Evolutionary conservation across 92 coral and sea anemone species (phyloP), one percentile per base, ranked within the genome.

Genomic region (Siderastrea siderea): DNA sequence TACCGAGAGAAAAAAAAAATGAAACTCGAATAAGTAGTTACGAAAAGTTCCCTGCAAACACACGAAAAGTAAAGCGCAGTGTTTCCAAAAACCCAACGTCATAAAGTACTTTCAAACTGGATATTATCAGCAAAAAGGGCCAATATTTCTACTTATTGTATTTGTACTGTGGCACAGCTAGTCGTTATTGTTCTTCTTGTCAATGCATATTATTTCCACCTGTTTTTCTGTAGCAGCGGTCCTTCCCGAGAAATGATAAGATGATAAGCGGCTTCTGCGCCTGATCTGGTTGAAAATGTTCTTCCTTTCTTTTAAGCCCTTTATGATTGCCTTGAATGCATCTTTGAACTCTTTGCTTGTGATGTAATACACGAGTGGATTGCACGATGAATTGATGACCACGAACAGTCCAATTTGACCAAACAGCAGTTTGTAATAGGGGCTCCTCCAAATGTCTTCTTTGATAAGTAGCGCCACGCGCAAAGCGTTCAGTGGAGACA

Each of bases 301-400:
- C 48, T 74, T 45, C 74, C 19, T 84, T 53, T 50, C 17, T 72
- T 44, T 26, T 53, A 84, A 7, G 13, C 45, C 16, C 50, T 14
- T 16, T 13, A 84, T 51, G 60, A 84, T 51, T 60, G 44, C 66
- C 55, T 79, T 85, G 63, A 85, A 78, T 17, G 90, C 93, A 43
- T 79, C 84, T 53, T 87, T 73, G 78, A 94, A 94, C 68, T 94
- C 98, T 72, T 81, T 87, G 59, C 98, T 94, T 44, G 88, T 89
- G 79, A 94, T 65, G 12, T 89, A 93, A 81, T 94, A 94, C 66
- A 94, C 88, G 17, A 94, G 64, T 1, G 98, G 98, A 64, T 94
- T 93, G 38, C 88, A 84, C 0, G 98, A 89, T 0, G 98, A 94
- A 60, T 94, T 94, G 57, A 90, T 47, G 3, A 92, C 84, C 6